Base-by-base conservation (phyloP, 1,140 invertebrate species). In the Calycopis cecrops region DNA sequence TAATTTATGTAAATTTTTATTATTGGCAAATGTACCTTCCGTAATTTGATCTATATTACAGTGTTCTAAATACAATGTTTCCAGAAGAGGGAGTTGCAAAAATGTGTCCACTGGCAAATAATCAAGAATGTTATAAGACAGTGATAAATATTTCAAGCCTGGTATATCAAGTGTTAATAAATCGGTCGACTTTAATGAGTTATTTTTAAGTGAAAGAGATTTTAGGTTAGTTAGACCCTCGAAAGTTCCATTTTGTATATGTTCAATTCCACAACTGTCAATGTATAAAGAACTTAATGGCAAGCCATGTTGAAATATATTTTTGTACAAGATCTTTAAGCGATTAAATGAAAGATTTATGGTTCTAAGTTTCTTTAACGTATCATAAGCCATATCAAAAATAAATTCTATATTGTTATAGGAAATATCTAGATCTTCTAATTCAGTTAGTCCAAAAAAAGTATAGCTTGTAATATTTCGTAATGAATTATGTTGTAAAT, bases 291-390 rank as follows among this genome's bases (percentile, higher is more conserved):
- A 87, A 60, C 88, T 88, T 14, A 94, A 72, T 0, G 90, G 90
- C 37, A 92, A 73, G 38, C 90, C 87, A 40, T 91, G 90, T 67
- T 91, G 88, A 68, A 93, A 94, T 50, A 93, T 89, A 55, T 90
- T 87, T 52, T 87, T 88, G 12, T 91, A 87, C 0, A 94, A 67
- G 38, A 89, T 75, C 48, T 87, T 83, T 4, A 94, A 71, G n/a
- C 89, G 88, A 82, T 94, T 94, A 59, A 91, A 87, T 0, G 92
- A 92, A 8, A 94, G 73, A 73, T 94, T 92, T 42, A 94, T 70
- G 16, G 89, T 88, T 61, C 89, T 87, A 10, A 94, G 70, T 59
- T 91, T 92, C 65, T 90, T 91, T 16, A 94, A 69, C 33, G 89
- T 86, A 55, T 90, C 88, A 65, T 94, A 93, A 1, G 91, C 88